Evolutionary conservation across 2,113 vertebrate species (phyloP).

Genomic region (Saguinus midas): DNA sequence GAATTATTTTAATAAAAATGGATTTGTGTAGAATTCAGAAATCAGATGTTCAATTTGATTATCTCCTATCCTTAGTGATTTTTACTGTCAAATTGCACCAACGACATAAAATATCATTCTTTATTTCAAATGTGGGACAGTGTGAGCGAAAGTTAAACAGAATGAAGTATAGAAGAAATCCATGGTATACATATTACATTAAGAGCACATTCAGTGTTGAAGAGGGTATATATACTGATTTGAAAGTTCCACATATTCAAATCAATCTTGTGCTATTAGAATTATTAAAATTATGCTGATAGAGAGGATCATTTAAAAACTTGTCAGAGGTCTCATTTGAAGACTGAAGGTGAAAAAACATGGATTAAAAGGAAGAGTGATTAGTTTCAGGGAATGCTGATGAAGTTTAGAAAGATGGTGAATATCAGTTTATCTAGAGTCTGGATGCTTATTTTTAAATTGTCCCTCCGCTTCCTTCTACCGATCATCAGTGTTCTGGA

Average conservation of each 20-base stretch:
- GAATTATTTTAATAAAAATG: constrained; percentile 71
- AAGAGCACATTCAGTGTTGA: constrained; percentile 43
- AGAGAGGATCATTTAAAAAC: constrained; percentile 24
- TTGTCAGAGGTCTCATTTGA: constrained; percentile 30
- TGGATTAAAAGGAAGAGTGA: constrained; percentile 41
- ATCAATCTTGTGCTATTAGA: constrained; percentile 42
- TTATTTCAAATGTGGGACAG: background rate
- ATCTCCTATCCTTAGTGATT: constrained; percentile 26
- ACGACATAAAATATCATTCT: constrained; percentile 42
- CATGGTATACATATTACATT: background rate
- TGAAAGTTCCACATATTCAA: constrained; percentile 40
- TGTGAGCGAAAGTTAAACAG: background rate
- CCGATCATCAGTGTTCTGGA: background rate
- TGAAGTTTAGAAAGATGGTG: background rate
- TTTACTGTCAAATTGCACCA: constrained; percentile 56
- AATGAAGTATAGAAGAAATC: background rate
- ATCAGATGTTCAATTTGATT: constrained; percentile 74
- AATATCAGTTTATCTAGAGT: background rate
- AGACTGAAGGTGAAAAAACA: constrained; percentile 14
- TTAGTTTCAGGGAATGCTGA: constrained; percentile 37
- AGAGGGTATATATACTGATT: constrained; percentile 24
- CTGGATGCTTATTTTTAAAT: background rate
- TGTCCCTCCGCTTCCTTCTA: background rate
- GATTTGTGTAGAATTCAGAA: constrained; percentile 71
- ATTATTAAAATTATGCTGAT: constrained; percentile 28